phyloP scores from a whole-genome alignment of 2,797 vertebrate genomes.

The Onychomys torridus region DNA sequence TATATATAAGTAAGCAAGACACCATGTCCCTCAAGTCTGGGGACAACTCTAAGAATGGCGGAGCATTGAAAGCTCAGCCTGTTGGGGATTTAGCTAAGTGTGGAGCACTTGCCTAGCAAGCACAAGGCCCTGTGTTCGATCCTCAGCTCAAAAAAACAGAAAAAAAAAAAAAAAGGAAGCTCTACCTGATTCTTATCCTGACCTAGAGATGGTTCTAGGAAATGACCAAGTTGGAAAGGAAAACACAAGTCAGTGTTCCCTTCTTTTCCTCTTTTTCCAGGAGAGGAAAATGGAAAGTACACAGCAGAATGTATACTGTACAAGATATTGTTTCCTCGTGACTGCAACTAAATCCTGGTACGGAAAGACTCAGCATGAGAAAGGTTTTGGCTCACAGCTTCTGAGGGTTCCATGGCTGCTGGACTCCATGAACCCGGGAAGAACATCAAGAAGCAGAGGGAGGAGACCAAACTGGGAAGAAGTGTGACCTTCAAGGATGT shows the following conservation, averaged over 20 bases:
- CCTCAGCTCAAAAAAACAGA: too few species aligned
- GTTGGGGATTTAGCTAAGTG: too few species aligned
- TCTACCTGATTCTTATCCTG: background rate
- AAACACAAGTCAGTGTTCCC: background rate
- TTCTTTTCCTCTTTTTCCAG: constrained; percentile 12
- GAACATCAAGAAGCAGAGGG: background rate
- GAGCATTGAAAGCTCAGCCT: background rate
- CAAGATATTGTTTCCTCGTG: background rate
- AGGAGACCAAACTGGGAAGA: background rate
- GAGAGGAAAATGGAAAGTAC: background rate
- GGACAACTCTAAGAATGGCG: background rate
- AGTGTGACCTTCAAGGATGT: background rate
- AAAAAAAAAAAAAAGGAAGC: too few species aligned
- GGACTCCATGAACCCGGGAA: background rate
- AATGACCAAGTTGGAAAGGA: background rate
- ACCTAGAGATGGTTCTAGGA: background rate
- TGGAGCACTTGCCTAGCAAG: too few species aligned
- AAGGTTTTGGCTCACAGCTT: background rate
- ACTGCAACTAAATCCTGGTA: background rate
- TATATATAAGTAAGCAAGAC: background rate
- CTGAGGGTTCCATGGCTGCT: background rate
- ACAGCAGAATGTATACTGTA: background rate
- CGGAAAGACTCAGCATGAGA: background rate
- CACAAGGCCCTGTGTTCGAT: too few species aligned
- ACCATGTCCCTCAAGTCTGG: background rate